phyloP scores from a whole-genome alignment of 2,888 invertebrate species.

The Acronicta psi region DNA sequence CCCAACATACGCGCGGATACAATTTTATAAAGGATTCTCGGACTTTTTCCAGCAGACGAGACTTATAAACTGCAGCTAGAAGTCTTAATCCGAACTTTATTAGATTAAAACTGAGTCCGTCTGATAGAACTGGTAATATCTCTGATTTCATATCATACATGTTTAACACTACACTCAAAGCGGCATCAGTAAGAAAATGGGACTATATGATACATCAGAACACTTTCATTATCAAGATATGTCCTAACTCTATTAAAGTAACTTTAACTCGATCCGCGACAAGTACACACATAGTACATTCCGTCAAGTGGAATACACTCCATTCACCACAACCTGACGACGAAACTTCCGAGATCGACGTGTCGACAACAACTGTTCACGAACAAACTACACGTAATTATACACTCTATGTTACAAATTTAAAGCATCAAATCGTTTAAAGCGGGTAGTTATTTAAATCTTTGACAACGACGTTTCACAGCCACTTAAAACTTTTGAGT shows the following conservation, averaged over 20 bases:
- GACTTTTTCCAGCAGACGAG: conserved; percentile 21
- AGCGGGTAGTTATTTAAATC: conserved; percentile 77
- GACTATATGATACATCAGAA: conserved; percentile 11
- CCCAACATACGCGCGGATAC: conserved; percentile 38
- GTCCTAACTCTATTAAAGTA: conserved; percentile 62
- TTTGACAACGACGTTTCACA: conserved; percentile 86
- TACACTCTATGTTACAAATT: conserved; percentile 60
- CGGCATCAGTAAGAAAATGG: background rate
- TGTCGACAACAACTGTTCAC: conserved; percentile 75
- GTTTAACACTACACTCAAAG: no score
- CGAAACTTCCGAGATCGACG: conserved; percentile 74
- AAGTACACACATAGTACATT: conserved; percentile 68
- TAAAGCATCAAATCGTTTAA: conserved; percentile 64
- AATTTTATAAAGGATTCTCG: conserved; percentile 38
- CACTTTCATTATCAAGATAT: conserved; percentile 20
- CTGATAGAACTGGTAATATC: conserved; percentile 24
- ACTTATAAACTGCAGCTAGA: conserved; percentile 28
- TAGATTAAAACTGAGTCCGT: conserved; percentile 23
- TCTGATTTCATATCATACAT: no score
- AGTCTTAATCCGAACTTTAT: conserved; percentile 35
- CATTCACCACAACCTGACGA: conserved; percentile 75
- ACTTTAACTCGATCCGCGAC: conserved; percentile 57
- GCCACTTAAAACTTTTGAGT: conserved; percentile 88
- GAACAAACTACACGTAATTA: conserved; percentile 63
- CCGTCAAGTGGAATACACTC: conserved; percentile 70